phyloP scores from a whole-genome alignment of 37 sponge, comb jelly and placozoan species.

The Lycopodina hypogea region DNA sequence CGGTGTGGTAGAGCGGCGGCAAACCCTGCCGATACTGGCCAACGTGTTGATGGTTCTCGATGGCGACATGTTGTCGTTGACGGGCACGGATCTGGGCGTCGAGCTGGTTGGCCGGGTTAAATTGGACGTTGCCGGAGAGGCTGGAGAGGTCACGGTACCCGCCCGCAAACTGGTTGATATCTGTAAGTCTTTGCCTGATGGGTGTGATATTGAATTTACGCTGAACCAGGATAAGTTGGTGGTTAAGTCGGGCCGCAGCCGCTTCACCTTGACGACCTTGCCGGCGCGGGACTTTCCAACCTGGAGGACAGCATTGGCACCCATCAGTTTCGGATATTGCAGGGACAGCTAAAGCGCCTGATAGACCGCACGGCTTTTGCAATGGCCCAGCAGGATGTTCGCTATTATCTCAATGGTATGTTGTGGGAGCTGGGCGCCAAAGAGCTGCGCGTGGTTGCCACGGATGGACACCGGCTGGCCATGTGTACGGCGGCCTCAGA shows the following conservation, averaged over 20 bases:
- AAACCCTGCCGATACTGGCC: neutral
- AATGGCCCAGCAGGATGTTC: no score
- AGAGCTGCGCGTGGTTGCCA: no score
- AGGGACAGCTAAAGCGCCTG: no score
- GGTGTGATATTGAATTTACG: neutral
- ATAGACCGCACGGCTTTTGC: no score
- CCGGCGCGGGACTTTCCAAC: no score
- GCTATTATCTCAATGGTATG: no score
- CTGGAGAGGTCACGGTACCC: neutral
- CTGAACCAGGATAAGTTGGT: neutral
- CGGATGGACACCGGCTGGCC: no score
- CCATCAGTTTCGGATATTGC: no score
- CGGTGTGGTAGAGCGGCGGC: neutral
- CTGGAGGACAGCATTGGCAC: no score
- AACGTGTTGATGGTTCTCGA: neutral
- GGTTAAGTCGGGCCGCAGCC: neutral
- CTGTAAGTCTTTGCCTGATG: neutral
- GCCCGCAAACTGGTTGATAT: neutral
- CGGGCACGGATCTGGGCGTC: neutral
- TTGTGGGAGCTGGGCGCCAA: no score
- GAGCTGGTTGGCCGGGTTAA: neutral
- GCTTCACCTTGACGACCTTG: no score
- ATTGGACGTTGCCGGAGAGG: neutral
- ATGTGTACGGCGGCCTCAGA: no score
- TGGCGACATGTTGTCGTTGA: neutral